phyloP scores from a whole-genome alignment of 2,888 invertebrate species.

The Phyllotreta cruciferae region DNA sequence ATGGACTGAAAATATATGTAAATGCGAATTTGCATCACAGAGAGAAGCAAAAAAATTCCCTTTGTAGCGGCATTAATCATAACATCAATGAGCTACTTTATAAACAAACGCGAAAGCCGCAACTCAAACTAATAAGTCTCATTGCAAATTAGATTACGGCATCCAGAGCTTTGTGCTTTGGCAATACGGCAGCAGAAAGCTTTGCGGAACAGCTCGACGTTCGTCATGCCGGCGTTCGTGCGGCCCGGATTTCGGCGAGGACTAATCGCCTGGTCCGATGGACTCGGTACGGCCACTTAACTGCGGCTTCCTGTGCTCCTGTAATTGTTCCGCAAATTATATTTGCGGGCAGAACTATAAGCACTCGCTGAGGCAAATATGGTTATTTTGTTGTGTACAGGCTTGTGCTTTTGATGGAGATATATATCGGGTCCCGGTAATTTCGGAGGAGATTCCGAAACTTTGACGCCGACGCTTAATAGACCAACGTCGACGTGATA shows the following conservation, averaged over 20 bases:
- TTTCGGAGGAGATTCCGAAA: conserved; percentile 23
- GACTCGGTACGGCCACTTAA: conserved; percentile 57
- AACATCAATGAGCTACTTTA: conserved; percentile 55
- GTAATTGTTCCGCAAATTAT: conserved; percentile 61
- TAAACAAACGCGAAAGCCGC: conserved; percentile 55
- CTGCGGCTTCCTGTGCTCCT: conserved; percentile 58
- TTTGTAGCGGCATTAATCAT: conserved; percentile 49
- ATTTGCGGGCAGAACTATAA: conserved; percentile 59
- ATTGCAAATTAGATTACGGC: conserved; percentile 61
- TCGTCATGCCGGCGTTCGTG: conserved; percentile 45
- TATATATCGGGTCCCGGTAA: conserved; percentile 19
- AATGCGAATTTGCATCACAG: conserved; percentile 32
- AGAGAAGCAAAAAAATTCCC: conserved; percentile 39
- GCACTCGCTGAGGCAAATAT: conserved; percentile 56
- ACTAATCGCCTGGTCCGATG: conserved; percentile 46
- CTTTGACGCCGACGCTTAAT: conserved; percentile 23
- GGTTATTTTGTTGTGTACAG: conserved; percentile 55
- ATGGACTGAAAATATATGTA: conserved; percentile 30
- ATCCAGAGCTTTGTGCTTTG: conserved; percentile 60
- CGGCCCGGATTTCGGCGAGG: conserved; percentile 38
- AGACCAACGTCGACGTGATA: conserved; percentile 16
- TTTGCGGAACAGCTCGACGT: conserved; percentile 48
- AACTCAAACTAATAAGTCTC: conserved; percentile 61
- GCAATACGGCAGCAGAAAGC: conserved; percentile 60
- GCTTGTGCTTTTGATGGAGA: conserved; percentile 44